Base-by-base conservation (phyloP, 53 echinoderm and acorn worm species). In the Echinarachnius parma region DNA sequence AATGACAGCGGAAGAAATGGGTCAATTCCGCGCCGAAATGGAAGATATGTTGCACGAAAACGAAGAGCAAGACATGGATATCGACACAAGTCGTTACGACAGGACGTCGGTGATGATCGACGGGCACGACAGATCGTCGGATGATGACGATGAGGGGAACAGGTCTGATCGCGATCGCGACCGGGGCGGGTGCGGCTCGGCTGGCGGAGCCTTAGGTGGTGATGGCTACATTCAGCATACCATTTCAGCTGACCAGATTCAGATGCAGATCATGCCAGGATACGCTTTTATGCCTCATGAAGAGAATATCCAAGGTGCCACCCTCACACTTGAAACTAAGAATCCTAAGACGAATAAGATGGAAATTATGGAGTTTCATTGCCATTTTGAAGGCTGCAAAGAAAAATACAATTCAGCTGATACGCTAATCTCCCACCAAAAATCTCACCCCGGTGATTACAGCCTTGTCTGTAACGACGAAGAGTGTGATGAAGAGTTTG, bases 201-300 rank as follows among this genome's bases (percentile, higher is more conserved):
- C 42, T 53, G 36, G 15, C 21, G 52, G 20, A 15, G 46, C 30
- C 19, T n/a, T n/a, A n/a, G 61, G 10, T 18, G 67, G 50, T 13
- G 91, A 87, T 79, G 96, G 87, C 15, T 91, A 82, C 75, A 96
- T 96, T 21, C 96, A 91, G 32, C 89, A 96, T 54, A 95, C 96
- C 1, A 96, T 96, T 42, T 96, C 96, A 21, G 69, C 91, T 3
- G 80, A 96, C 82, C 88, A 89, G 69, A 89, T 89, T 28, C 87
- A 89, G 67, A 93, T 84, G 81, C 83, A 81, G 61, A 78, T 86
- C 46, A 59, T 62, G 61, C 68, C 86, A 31, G 72, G 84, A 29
- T 63, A 84, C 49, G 81, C 66, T 11, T 84, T 88, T 33, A 84
- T 84, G 75, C 83, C 84, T 10, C 66, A 42, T 3, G 42, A 37